phyloP scores from a whole-genome alignment of 2,888 invertebrate genomes.

The Gastracanthus pulcherrimus region DNA sequence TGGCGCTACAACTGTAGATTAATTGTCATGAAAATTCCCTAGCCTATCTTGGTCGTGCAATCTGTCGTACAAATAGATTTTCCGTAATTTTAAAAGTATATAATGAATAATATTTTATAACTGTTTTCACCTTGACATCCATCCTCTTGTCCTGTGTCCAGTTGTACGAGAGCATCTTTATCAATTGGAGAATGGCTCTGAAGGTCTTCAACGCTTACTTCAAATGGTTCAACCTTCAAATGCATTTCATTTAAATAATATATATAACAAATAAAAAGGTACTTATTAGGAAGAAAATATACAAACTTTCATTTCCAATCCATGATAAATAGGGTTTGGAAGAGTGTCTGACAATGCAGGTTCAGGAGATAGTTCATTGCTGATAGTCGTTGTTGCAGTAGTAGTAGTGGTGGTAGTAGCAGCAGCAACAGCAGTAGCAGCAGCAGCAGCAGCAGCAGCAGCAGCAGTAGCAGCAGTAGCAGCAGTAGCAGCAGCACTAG shows the following conservation, averaged over 20 bases:
- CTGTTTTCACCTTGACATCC: conserved; percentile 67
- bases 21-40: too few species aligned
- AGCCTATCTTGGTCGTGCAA: too few species aligned
- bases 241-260: too few species aligned
- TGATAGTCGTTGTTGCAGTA: conserved; percentile 1
- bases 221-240: conserved; percentile 69
- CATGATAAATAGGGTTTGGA: conserved; percentile 68
- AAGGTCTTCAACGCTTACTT: conserved; percentile 67
- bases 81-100: conserved; percentile 67
- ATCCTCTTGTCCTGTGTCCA: conserved; percentile 69
- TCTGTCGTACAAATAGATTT: too few species aligned
- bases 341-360: conserved; percentile 60
- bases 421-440: background rate
- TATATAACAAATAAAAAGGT: conserved; percentile 18
- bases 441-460: background rate
- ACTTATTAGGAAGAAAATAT: background rate
- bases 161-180: conserved; percentile 67
- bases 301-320: conserved; percentile 64
- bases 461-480: conserved; percentile 37
- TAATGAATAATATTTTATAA: conserved; percentile 40
- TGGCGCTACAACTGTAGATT: too few species aligned
- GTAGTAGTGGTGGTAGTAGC: conserved; percentile 2
- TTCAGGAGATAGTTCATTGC: conserved; percentile 65
- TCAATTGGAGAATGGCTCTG: conserved; percentile 62
- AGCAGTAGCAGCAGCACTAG: background rate